A percentile compares a stretch with the other conserved stretches of the same genome.
Conservation (phyloP, 2,888 invertebrate species). For the Eilema sororculum region DNA sequence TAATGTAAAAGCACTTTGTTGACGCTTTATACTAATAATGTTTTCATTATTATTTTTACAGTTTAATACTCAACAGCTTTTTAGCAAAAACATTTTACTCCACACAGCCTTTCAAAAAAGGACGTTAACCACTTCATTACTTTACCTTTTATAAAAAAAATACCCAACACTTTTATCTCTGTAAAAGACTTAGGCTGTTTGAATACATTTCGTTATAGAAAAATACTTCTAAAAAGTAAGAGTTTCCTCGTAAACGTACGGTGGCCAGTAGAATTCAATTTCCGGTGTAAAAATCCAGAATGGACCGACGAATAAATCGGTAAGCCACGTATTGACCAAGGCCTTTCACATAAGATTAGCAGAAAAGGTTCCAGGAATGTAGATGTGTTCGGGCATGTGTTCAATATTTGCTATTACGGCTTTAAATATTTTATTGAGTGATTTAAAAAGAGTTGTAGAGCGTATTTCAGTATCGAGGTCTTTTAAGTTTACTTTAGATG, state of each 20-base stretch:
- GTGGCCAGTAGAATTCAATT: constrained; percentile 72
- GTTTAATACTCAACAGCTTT: constrained; percentile 15
- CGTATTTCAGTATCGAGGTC: not conserved
- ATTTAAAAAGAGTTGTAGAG: not conserved
- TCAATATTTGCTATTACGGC: constrained; percentile 10
- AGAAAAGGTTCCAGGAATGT: constrained; percentile 19
- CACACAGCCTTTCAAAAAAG: constrained; percentile 48
- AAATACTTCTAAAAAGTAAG: constrained; percentile 37
- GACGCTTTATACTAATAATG: not conserved
- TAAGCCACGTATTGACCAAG: constrained; percentile 46
- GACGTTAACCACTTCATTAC: constrained; percentile 22
- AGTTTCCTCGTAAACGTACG: constrained; percentile 42
- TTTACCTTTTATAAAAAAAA: constrained; percentile 31
- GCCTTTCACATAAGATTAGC: constrained; percentile 50
- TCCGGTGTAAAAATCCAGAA: constrained; percentile 71
- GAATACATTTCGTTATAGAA: constrained; percentile 36
- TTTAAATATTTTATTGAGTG: not conserved
- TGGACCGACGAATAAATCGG: constrained; percentile 41
- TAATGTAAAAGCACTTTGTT: not conserved
- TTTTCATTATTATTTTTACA: constrained; percentile 8
- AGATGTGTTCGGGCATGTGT: not conserved
- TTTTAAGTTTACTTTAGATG: too few species aligned
- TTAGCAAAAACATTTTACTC: constrained; percentile 21
- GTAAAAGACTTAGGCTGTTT: constrained; percentile 35
- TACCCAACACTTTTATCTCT: constrained; percentile 38